Percentiles rank a stretch among this genome's conserved stretches.
Conservation (phyloP, 2,888 invertebrate species). For the Dryadula phaetusa region DNA sequence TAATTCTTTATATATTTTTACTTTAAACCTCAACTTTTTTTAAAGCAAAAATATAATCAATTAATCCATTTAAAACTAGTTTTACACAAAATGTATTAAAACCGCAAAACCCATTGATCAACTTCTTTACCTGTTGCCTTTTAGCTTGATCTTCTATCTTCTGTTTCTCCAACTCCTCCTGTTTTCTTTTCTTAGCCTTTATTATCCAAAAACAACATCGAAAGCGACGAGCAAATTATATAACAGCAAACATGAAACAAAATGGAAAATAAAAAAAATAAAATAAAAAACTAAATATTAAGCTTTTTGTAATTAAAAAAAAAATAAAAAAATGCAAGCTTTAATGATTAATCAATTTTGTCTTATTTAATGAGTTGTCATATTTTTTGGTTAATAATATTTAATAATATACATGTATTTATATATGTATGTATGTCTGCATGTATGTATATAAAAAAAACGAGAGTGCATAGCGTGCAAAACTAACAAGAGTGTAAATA, state of each 20-base stretch:
- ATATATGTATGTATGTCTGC: background rate
- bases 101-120: background rate
- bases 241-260: slow-evolving; percentile 80
- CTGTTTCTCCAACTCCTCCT: slow-evolving; percentile 93
- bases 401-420: background rate
- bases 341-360: background rate
- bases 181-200: slow-evolving; percentile 93
- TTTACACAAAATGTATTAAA: background rate
- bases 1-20: too few species aligned
- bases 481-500: slow-evolving; percentile 21
- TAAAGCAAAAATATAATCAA: background rate
- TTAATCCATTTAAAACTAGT: background rate
- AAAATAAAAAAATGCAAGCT: slow-evolving; percentile 11
- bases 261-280: slow-evolving; percentile 53
- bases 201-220: slow-evolving; percentile 78
- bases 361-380: background rate
- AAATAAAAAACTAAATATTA: background rate
- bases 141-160: slow-evolving; percentile 93
- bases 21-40: too few species aligned
- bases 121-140: slow-evolving; percentile 90
- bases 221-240: slow-evolving; percentile 82
- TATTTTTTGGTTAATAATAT: slow-evolving; percentile 17
- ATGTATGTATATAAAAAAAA: slow-evolving; percentile 1
- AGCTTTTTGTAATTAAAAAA: background rate
- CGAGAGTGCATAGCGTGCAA: slow-evolving; percentile 36